These are phyloP conservation scores for Halocynthia aurantium DNA, from an alignment of 23 tunicate genomes.

Conservation along the genomic window DNA sequence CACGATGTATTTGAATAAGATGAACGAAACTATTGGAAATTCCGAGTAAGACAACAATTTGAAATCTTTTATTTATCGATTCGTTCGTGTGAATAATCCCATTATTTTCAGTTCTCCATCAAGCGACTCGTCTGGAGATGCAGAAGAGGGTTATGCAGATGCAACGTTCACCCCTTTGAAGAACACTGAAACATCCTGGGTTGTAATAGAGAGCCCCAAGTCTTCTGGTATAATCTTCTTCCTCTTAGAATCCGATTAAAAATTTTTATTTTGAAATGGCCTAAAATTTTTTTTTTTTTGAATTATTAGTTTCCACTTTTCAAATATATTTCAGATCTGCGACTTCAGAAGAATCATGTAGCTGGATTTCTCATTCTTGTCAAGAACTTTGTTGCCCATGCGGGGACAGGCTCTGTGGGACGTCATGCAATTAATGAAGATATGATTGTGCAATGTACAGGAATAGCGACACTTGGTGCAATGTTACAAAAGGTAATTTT, in stretches of 20 bases:
- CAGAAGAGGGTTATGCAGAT: neutral
- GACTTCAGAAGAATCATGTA: constrained; percentile 18
- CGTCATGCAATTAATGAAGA: constrained; percentile 74
- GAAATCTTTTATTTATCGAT: neutral
- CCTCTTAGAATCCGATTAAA: no score
- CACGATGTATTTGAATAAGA: constrained; percentile 13
- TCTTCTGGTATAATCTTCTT: constrained; percentile 2
- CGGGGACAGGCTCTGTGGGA: constrained; percentile 28
- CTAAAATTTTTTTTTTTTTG: neutral
- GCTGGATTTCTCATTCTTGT: constrained; percentile 13
- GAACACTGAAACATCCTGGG: constrained; percentile 11
- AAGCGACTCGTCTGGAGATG: neutral
- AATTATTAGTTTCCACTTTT: neutral
- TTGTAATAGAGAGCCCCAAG: constrained; percentile 18
- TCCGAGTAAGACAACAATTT: neutral
- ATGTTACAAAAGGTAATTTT: constrained; percentile 66
- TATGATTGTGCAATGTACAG: constrained; percentile 50
- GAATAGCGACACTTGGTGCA: constrained; percentile 79
- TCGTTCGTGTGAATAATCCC: neutral
- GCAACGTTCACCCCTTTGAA: neutral
- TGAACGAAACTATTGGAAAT: neutral
- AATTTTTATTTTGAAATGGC: neutral
- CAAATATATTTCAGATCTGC: constrained; percentile 7
- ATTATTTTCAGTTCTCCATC: neutral
- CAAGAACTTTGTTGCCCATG: constrained; percentile 17